These are phyloP conservation scores for Chamaedrilus cognettii DNA, from an alignment of 2,888 invertebrate species.

Conservation along the genomic window DNA sequence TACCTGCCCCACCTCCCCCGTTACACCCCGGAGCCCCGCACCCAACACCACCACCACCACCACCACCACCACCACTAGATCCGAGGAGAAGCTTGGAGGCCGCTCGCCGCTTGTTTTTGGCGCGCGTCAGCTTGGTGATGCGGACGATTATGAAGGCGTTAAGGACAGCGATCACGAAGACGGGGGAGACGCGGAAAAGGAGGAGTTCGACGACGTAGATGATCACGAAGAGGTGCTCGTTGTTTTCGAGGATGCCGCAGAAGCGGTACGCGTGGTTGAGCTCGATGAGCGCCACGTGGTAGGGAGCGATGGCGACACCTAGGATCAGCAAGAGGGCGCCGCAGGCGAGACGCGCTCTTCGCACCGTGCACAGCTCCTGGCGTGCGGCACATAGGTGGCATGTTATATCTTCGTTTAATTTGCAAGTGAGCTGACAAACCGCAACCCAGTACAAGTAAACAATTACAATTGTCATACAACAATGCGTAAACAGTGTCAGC, in stretches of 20 bases:
- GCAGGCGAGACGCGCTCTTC: conserved; percentile 29
- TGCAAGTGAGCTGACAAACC: too few species aligned
- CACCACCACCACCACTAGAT: not conserved
- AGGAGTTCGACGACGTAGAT: conserved; percentile 31
- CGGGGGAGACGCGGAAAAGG: conserved; percentile 35
- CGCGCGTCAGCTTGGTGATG: conserved; percentile 24
- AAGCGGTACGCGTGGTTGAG: conserved; percentile 24
- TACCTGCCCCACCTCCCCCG: too few species aligned
- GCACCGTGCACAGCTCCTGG: conserved; percentile 39
- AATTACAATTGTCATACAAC: too few species aligned
- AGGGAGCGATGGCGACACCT: conserved; percentile 32
- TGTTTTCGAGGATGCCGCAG: conserved; percentile 25
- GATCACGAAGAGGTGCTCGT: conserved; percentile 25
- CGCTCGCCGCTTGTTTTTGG: conserved; percentile 9
- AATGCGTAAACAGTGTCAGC: too few species aligned
- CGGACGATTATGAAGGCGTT: conserved; percentile 40
- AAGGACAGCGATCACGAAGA: conserved; percentile 37
- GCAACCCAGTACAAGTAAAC: too few species aligned
- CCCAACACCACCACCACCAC: not conserved
- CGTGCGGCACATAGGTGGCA: too few species aligned
- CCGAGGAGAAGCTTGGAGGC: conserved; percentile 7
- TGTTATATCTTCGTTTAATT: too few species aligned
- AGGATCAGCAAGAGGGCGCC: conserved; percentile 22
- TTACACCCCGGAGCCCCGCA: not conserved
- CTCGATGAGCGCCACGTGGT: conserved; percentile 34